These are phyloP conservation scores for Rhinoderma darwinii DNA, from an alignment of 2,113 vertebrate species.

Conservation along the genomic window DNA sequence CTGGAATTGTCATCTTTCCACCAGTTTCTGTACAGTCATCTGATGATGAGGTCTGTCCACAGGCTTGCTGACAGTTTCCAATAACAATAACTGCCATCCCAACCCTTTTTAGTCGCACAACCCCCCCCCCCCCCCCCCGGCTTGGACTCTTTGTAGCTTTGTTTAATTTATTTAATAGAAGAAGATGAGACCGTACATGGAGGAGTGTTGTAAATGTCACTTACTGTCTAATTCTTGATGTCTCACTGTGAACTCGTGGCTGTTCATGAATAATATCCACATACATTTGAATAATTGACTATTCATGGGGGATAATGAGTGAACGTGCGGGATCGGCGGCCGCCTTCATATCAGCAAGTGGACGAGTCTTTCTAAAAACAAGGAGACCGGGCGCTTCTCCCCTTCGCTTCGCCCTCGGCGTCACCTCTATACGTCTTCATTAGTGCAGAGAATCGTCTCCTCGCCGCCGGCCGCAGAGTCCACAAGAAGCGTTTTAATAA, in stretches of 20 bases:
- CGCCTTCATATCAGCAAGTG: not conserved
- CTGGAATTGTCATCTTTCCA: too few relatives aligned
- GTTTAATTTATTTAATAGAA: too few relatives aligned
- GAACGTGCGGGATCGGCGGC: constrained; percentile 15
- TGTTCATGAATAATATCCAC: not conserved
- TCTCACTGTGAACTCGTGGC: not conserved
- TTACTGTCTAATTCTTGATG: not conserved
- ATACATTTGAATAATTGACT: constrained; percentile 35
- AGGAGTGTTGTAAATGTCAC: too few relatives aligned
- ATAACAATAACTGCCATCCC: too few relatives aligned
- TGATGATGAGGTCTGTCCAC: too few relatives aligned
- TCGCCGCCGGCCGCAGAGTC: constrained; percentile 18
- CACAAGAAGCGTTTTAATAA: constrained; percentile 44
- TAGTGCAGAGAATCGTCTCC: constrained; percentile 26
- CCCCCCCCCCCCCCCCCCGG: too few relatives aligned
- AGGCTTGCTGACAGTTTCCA: too few relatives aligned
- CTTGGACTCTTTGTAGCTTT: too few relatives aligned
- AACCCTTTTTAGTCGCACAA: too few relatives aligned
- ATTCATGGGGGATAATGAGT: constrained; percentile 26
- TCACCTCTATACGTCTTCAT: constrained; percentile 33
- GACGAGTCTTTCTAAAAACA: constrained; percentile 10
- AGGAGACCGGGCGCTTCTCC: not conserved
- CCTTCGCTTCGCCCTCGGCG: not conserved
- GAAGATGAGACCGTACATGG: too few relatives aligned
- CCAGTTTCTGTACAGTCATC: too few relatives aligned